Conservation (phyloP, 1,140 invertebrate species). For the Drosophila asahinai region DNA sequence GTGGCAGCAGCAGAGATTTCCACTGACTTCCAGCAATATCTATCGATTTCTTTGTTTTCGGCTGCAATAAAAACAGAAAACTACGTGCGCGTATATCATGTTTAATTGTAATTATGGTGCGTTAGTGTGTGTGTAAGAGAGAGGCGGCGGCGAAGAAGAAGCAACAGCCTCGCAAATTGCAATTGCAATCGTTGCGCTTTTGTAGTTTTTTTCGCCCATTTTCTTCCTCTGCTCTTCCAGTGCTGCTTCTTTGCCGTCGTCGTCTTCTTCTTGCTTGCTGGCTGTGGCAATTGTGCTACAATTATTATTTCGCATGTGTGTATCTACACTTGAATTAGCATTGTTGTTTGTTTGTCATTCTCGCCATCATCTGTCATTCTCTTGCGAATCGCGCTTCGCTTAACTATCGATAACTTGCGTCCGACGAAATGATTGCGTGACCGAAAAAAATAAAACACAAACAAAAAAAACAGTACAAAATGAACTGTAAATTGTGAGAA, state of each 20-base stretch:
- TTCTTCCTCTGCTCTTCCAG: constrained; percentile 46
- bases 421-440: constrained; percentile 51
- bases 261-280: constrained; percentile 16
- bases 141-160: constrained; percentile 28
- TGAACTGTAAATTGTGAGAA: constrained; percentile 42
- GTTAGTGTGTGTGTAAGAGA: constrained; percentile 29
- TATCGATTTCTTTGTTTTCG: constrained; percentile 79
- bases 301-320: constrained; percentile 81
- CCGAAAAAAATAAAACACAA: constrained; percentile 21
- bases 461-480: constrained; percentile 3
- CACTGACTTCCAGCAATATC: constrained; percentile 67
- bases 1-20: constrained; percentile 33
- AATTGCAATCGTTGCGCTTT: constrained; percentile 68
- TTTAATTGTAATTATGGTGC: constrained; percentile 78
- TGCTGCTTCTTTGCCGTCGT: constrained; percentile 17
- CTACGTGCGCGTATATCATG: constrained; percentile 51
- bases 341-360: constrained; percentile 68
- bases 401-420: constrained; percentile 70
- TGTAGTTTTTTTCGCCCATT: constrained; percentile 61
- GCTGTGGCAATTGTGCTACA: constrained; percentile 71
- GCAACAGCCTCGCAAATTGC: constrained; percentile 57
- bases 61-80: constrained; percentile 30
- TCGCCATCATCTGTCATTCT: constrained; percentile 64
- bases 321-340: constrained; percentile 81
- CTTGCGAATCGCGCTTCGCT: constrained; percentile 57